Base-by-base conservation (phyloP, 2,888 invertebrate species). In the Arge pagana region DNA sequence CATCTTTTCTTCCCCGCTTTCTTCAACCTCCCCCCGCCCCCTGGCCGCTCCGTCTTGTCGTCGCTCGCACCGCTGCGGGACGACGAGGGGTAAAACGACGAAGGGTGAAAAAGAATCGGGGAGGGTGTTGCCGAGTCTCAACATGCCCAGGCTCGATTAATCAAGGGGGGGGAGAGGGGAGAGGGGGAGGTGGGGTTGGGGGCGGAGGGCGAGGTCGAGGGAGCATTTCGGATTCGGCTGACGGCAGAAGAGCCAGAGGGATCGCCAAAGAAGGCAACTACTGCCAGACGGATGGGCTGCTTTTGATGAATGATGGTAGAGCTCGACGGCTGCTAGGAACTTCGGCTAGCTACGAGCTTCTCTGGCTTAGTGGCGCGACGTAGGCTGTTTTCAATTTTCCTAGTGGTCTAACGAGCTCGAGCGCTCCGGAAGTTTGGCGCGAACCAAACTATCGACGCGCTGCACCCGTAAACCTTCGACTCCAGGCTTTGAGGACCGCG, bases 141-240 rank as follows among this genome's bases (percentile, higher is more conserved):
- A 71, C 71, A 70, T 72, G 72, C 67, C 63, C 66, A 59, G 66
- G 63, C 63, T 70, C 72, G 70, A 72, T 73, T 72, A 73, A 73
- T 72, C 71, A 72, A 72, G 71, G 69, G 66, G 62, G 64, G 67
- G 64, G 65, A 65, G 66, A 65, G 66, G 58, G 58, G 63, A 65
- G 65, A 62, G 63, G 63, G 13, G 7, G 6, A 35, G 11, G n/a
- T 13, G 36, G 13, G 13, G 36, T 6, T 31, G 51, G 60, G 57
- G 50, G 45, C 52, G 51, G 39, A 61, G 61, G 59, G 59, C 57
- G 60, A 60, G 60, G 61, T 63, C 66, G 56, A 64, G 58, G 58
- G 54, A 60, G 57, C 60, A 55, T 59, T 59, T 60, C 60, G 64
- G 61, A 58, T 60, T 62, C 53, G 61, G 55, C 37, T 42, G 40